Base-by-base conservation (phyloP, 2,888 invertebrate species). In the Drosophila longiperda region DNA sequence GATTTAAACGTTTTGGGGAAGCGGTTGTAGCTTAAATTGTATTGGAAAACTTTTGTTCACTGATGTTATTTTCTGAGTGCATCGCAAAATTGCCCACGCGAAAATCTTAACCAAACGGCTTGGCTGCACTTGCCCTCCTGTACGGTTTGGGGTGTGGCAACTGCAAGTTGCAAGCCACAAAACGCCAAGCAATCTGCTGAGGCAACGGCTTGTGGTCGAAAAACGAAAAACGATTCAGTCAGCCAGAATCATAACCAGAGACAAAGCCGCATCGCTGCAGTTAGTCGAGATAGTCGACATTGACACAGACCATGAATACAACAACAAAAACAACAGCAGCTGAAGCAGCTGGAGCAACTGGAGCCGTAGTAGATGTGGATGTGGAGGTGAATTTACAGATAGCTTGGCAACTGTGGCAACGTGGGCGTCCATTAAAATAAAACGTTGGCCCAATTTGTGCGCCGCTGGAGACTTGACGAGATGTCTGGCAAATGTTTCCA, bases 341-440 rank as follows among this genome's bases (percentile, higher is more conserved):
- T 38, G 63, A 40, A 68, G 70, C 64, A 57, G 60, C 65, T 53
- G 59, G 55, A 67, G 50, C 26, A 36, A 64, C 48, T 52, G 67
- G 8, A 48, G 55, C 50, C 26, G 17, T 9, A 36, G 45, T 48
- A 40, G 63, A 23, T 63, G 45, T 23, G 45, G 20, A 45, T 15
- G 45, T 45, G 53, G 26, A 57, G 48, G 45, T 61, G 52, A 45
- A 61, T 33, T 45, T 15, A 17, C 9, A 32, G 42, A 58, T 57
- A 57, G 32, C 40, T 52, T 49, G 40, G 40, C 17, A 52, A 48
- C 42, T 63, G 50, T 32, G 50, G 63, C 75, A 59, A 78, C 70
- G 83, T 83, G 83, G 83, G 86, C 82, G 83, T 77, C 74, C 74
- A 83, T 77, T 86, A 68, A 81, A 83, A 60, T 73, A 66, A 70